Evolutionary conservation across 2,797 vertebrate species (phyloP).

Genomic region (Hippocampus kuda): DNA sequence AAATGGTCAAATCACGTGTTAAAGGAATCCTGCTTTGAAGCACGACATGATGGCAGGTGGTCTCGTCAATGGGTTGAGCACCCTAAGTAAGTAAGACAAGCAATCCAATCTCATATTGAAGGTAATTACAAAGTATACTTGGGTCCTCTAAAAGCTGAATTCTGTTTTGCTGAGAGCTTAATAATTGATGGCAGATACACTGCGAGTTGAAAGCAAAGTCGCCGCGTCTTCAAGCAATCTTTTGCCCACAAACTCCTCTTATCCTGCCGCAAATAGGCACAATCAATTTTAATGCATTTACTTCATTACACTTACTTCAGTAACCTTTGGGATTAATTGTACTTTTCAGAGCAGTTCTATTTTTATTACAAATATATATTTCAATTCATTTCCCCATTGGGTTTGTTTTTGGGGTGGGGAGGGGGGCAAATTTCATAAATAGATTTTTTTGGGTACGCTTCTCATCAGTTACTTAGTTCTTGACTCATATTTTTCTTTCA

Average conservation of each 20-base stretch:
- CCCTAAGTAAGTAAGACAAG: neutral
- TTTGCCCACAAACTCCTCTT: neutral
- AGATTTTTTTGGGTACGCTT: neutral
- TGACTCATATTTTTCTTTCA: neutral
- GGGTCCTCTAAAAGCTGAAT: neutral
- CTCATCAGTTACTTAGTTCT: neutral
- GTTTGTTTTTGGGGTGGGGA: no score
- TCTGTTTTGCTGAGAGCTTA: neutral
- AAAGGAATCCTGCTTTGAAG: neutral
- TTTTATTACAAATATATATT: no score
- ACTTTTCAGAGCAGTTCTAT: neutral
- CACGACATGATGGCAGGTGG: neutral
- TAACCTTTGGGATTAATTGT: neutral
- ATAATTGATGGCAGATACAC: slow-evolving; percentile 1
- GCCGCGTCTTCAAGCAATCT: neutral
- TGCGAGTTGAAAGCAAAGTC: neutral
- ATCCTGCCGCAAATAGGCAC: neutral
- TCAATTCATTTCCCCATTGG: neutral
- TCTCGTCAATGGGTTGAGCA: neutral
- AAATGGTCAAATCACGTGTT: no score
- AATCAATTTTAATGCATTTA: neutral
- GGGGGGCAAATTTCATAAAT: no score
- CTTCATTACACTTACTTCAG: neutral
- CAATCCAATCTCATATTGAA: slow-evolving; percentile 2
- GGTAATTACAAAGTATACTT: neutral